These are phyloP conservation scores for Daubentonia madagascariensis DNA, from an alignment of 2,113 vertebrate species.

Conservation along the genomic window DNA sequence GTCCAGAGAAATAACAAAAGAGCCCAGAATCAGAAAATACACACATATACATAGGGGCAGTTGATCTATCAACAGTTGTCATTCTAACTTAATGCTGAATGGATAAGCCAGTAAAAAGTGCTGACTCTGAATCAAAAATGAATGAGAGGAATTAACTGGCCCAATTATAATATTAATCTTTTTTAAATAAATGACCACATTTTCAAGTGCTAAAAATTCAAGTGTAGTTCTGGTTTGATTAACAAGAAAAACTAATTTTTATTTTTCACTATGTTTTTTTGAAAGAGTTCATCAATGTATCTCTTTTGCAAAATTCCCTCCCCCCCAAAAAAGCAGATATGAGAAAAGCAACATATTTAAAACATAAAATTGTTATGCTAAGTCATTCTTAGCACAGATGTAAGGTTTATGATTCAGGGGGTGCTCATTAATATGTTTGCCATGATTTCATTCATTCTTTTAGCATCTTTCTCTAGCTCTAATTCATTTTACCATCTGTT, in stretches of 20 bases:
- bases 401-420: not conserved
- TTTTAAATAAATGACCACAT: not conserved
- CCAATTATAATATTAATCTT: not conserved
- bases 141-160: not conserved
- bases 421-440: not conserved
- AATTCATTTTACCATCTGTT: not conserved
- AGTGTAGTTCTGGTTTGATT: not conserved
- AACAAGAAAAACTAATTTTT: not conserved
- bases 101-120: not conserved
- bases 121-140: not conserved
- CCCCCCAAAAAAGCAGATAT: not conserved
- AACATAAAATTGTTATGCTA: not conserved
- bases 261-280: not conserved
- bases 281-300: not conserved
- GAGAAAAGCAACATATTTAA: not conserved
- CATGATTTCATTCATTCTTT: not conserved
- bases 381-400: not conserved
- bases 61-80: not conserved
- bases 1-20: not conserved
- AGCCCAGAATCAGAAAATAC: not conserved
- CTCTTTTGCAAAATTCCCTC: not conserved
- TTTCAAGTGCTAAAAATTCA: not conserved
- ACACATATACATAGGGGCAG: not conserved
- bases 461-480: not conserved
- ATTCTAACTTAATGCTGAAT: not conserved